Conservation (phyloP, 2,113 vertebrate genomes). For the Hydropotes inermis region DNA sequence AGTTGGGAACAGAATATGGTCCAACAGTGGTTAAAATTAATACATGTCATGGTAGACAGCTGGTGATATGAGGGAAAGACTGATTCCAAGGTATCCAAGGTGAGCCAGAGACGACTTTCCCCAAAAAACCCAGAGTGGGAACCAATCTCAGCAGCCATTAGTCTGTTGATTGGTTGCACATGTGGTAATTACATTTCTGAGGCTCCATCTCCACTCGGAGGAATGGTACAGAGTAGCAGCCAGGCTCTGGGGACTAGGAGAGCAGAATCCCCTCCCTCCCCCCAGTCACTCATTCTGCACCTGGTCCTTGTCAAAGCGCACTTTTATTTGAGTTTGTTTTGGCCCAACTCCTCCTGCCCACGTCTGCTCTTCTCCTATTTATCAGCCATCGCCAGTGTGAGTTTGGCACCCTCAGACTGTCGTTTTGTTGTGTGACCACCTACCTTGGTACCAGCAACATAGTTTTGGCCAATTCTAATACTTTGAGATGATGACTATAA, state of each 20-base stretch:
- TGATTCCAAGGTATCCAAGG: neutral
- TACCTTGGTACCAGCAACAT: conserved; percentile 18
- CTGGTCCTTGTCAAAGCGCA: conserved; percentile 23
- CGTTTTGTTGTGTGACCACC: conserved; percentile 35
- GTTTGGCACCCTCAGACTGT: neutral
- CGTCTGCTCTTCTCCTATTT: neutral
- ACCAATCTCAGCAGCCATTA: neutral
- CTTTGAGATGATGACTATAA: conserved; percentile 12
- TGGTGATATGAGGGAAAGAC: neutral
- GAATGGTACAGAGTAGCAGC: neutral
- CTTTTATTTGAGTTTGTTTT: neutral
- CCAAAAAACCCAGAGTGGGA: neutral
- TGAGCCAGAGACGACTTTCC: neutral
- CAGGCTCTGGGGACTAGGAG: neutral
- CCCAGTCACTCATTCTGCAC: neutral
- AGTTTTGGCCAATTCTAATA: conserved; percentile 18
- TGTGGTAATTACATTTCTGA: neutral
- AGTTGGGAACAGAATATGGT: neutral
- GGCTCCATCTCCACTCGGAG: neutral
- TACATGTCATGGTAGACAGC: neutral
- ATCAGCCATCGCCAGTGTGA: neutral
- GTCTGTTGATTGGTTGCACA: neutral
- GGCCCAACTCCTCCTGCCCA: neutral
- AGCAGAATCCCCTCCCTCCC: neutral
- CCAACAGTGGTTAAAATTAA: neutral